These are phyloP conservation scores for Hyposoter didymator DNA, from an alignment of 2,888 invertebrate genomes.

Conservation along the genomic window DNA sequence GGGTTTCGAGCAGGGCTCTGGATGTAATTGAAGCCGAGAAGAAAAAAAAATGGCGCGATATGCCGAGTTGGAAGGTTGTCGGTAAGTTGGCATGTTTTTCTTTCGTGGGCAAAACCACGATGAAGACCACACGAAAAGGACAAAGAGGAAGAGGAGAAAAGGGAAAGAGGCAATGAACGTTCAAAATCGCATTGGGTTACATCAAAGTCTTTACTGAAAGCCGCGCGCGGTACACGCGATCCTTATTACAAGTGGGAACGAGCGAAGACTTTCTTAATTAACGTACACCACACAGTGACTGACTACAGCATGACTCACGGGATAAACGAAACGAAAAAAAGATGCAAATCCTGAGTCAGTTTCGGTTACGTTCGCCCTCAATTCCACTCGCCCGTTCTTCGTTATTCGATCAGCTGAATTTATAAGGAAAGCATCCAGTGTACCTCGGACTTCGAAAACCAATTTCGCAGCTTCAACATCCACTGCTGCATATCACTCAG, in stretches of 20 bases:
- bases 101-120: slow-evolving; percentile 33
- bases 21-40: slow-evolving; percentile 40
- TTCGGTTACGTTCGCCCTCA: slow-evolving; percentile 20
- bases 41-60: slow-evolving; percentile 2
- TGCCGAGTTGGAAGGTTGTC: background rate
- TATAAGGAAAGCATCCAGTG: background rate
- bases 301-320: slow-evolving; percentile 10
- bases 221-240: slow-evolving; percentile 52
- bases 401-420: background rate
- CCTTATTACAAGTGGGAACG: slow-evolving; percentile 4
- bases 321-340: slow-evolving; percentile 8
- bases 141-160: background rate
- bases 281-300: slow-evolving; percentile 24
- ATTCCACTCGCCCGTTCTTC: slow-evolving; percentile 19
- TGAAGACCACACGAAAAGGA: slow-evolving; percentile 49
- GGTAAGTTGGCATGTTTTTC: background rate
- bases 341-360: background rate
- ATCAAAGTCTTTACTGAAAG: slow-evolving; percentile 38
- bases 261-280: slow-evolving; percentile 47
- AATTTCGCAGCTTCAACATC: background rate
- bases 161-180: background rate
- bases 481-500: background rate
- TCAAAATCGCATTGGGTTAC: slow-evolving; percentile 35
- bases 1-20: slow-evolving; percentile 23
- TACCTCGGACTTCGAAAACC: background rate